phyloP scores from a whole-genome alignment of 2,888 invertebrate species.

The Erynnis tages region DNA sequence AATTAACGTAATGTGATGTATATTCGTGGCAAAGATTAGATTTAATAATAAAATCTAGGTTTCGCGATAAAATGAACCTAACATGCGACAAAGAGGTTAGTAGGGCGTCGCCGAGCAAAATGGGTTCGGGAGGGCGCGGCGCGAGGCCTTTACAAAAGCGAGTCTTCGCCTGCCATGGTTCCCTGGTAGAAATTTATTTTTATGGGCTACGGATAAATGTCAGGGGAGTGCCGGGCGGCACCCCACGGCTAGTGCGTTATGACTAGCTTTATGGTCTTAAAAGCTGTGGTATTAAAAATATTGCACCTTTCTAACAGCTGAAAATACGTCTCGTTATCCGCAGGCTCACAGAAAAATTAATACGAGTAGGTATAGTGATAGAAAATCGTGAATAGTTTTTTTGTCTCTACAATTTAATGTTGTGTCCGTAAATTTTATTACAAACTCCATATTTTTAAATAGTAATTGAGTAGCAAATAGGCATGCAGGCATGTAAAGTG shows the following conservation, averaged over 20 bases:
- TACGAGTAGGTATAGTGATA: too few species aligned
- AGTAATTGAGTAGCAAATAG: too few species aligned
- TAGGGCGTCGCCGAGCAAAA: slow-evolving; percentile 56
- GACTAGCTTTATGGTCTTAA: slow-evolving; percentile 49
- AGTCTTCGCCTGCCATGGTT: slow-evolving; percentile 61
- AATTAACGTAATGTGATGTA: slow-evolving; percentile 2
- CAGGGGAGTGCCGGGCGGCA: slow-evolving; percentile 74
- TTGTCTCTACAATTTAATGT: too few species aligned
- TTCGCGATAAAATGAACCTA: slow-evolving; percentile 21
- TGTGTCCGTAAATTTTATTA: too few species aligned
- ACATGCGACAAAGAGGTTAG: slow-evolving; percentile 50
- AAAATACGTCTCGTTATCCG: too few species aligned
- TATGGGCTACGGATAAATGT: slow-evolving; percentile 77
- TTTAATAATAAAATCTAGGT: slow-evolving; percentile 7
- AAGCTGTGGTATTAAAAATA: slow-evolving; percentile 31
- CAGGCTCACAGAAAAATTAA: too few species aligned
- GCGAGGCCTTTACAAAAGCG: slow-evolving; percentile 69
- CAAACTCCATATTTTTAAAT: too few species aligned
- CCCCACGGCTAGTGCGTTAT: slow-evolving; percentile 49
- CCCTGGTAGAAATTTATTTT: slow-evolving; percentile 78
- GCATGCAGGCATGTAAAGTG: too few species aligned
- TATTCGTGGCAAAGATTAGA: neutral
- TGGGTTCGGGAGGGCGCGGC: slow-evolving; percentile 61
- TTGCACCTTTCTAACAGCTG: slow-evolving; percentile 9
- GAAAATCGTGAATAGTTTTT: too few species aligned